A percentile compares a stretch with the other conserved stretches of the same genome.
Conservation (phyloP, 2,113 vertebrate genomes). For the Entomyzon cyanotis region DNA sequence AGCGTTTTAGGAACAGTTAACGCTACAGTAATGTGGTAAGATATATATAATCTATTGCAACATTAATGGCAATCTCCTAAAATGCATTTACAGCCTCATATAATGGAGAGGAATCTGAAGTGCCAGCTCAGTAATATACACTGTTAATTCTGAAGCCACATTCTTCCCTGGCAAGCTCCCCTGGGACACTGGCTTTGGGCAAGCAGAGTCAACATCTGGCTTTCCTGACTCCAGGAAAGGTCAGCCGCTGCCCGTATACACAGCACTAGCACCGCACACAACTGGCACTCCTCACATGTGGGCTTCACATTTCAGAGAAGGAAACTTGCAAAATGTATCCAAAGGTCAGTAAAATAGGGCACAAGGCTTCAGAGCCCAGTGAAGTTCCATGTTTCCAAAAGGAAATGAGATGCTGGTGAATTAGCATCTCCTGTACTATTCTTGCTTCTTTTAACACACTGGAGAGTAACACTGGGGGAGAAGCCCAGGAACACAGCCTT, state of each 20-base stretch:
- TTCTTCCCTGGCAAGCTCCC: background rate
- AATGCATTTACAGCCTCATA: background rate
- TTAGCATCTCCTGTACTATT: background rate
- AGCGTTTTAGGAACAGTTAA: slow-evolving; percentile 49
- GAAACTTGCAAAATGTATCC: background rate
- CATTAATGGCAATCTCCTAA: slow-evolving; percentile 21
- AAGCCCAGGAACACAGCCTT: background rate
- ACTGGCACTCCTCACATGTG: rapidly evolving
- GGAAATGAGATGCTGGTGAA: background rate
- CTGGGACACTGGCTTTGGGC: background rate
- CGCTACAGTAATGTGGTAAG: slow-evolving; percentile 4
- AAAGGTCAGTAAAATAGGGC: background rate
- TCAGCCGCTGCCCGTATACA: background rate
- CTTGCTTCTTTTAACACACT: background rate
- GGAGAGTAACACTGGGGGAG: background rate
- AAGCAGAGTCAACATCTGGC: background rate
- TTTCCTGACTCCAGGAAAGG: background rate
- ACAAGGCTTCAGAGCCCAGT: background rate
- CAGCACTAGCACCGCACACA: rapidly evolving
- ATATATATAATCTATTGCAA: slow-evolving; percentile 44
- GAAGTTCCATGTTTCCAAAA: background rate
- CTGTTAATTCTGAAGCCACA: background rate
- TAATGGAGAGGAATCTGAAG: background rate
- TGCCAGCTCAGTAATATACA: background rate
- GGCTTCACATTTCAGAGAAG: background rate